A percentile compares a stretch with the other conserved stretches of the same genome.
These are phyloP conservation scores for Epinephelus coioides DNA, from an alignment of 2,797 vertebrate genomes.

Conservation along the genomic window DNA sequence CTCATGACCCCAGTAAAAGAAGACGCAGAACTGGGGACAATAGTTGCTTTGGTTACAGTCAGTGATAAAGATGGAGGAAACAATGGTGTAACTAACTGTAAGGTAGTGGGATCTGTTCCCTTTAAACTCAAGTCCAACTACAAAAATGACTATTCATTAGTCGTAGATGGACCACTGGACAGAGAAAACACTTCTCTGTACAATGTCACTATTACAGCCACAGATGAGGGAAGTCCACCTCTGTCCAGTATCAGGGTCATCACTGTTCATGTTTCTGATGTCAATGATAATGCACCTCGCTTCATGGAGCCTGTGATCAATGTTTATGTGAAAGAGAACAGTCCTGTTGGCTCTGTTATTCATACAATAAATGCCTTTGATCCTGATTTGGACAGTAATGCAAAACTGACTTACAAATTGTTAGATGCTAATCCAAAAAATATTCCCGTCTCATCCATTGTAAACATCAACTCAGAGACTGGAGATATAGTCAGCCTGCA, in stretches of 20 bases:
- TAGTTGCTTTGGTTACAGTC: conserved; percentile 78
- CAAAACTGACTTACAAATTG: conserved; percentile 85
- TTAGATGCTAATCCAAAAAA: conserved; percentile 82
- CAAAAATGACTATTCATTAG: conserved; percentile 82
- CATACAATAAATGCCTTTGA: conserved; percentile 86
- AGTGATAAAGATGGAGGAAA: conserved; percentile 79
- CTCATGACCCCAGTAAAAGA: conserved; percentile 73
- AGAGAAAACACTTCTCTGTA: conserved; percentile 81
- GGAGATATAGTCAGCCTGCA: conserved; percentile 61
- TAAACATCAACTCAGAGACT: conserved; percentile 77
- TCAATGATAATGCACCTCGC: conserved; percentile 90
- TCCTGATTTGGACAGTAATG: conserved; percentile 82
- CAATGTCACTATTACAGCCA: conserved; percentile 85
- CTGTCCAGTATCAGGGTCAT: conserved; percentile 87
- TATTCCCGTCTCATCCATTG: conserved; percentile 76
- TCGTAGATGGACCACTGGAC: conserved; percentile 88
- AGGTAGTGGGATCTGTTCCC: conserved; percentile 52
- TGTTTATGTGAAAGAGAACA: conserved; percentile 90
- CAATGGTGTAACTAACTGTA: conserved; percentile 71
- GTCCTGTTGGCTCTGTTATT: conserved; percentile 79
- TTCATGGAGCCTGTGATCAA: conserved; percentile 86
- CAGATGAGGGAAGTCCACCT: conserved; percentile 87
- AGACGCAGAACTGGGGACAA: conserved; percentile 73
- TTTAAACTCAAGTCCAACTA: conserved; percentile 79
- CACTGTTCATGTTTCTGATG: conserved; percentile 87